These are phyloP conservation scores for Schizopygopsis pylzovi DNA, from an alignment of 2,797 vertebrate species.

Conservation along the genomic window DNA sequence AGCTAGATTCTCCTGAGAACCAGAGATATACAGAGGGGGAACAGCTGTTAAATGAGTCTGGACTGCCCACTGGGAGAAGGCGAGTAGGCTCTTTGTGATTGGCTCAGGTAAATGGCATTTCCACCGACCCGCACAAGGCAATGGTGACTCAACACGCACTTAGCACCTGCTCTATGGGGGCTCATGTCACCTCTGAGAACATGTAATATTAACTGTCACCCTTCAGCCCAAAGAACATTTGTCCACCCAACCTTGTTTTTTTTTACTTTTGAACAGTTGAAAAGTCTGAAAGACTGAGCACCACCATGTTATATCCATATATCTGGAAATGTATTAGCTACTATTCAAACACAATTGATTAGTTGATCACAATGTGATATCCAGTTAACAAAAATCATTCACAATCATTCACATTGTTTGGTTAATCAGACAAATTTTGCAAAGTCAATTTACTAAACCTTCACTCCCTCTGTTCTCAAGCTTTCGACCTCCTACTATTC, in stretches of 20 bases:
- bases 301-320: not conserved
- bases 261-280: constrained; percentile 22
- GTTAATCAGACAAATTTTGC: not conserved
- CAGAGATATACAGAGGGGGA: constrained; percentile 39
- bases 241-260: constrained; percentile 3
- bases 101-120: constrained; percentile 72
- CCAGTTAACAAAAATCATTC: not conserved
- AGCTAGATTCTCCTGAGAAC: constrained; percentile 67
- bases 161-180: constrained; percentile 63
- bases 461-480: not conserved
- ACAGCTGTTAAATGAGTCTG: constrained; percentile 60
- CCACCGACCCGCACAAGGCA: constrained; percentile 68
- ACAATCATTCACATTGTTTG: not conserved
- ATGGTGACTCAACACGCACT: constrained; percentile 73
- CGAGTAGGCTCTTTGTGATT: constrained; percentile 56
- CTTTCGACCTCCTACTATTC: not conserved
- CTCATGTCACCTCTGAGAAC: constrained; percentile 65
- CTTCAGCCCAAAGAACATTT: constrained; percentile 61
- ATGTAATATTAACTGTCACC: constrained; percentile 71
- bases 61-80: constrained; percentile 63
- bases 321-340: not conserved
- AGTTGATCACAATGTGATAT: not conserved
- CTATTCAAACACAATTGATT: not conserved
- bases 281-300: not conserved
- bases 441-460: not conserved